Evolutionary conservation across 2,888 invertebrate species (phyloP), one percentile per base, ranked within the genome.

Genomic region (Sphinx pinastri): DNA sequence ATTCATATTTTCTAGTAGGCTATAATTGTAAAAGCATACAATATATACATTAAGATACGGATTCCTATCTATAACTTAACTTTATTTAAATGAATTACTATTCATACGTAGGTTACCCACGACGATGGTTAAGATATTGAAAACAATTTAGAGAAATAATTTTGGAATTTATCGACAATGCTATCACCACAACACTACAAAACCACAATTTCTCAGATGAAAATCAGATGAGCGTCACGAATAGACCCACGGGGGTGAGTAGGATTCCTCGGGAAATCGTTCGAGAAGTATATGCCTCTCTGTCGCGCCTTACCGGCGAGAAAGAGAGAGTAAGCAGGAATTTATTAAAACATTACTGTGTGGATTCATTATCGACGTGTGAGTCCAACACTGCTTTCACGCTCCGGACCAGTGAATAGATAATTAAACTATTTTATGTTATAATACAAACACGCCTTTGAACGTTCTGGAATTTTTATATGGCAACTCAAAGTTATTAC

Each of bases 281-380:
- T 79, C 77, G 74, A 74, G 76, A 71, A 73, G 74, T 72, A 73
- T 19, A 67, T 67, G 60, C 63, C 70, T 75, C 75, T 68, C 69
- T 80, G 70, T 76, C 81, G 68, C 68, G 70, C 75, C 80, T 68
- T 69, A 71, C 76, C 31, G 0, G 73, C 71, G 67, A 72, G 80
- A 90, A 68, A 81, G 79, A 77, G 87, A 87, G n/a, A 68, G 71
- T 70, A 60, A 76, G 71, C 73, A 76, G 75, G 81, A 83, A 83
- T 87, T 87, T 87, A 88, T 88, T 88, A 88, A 88, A 89, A 88
- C 88, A 86, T 88, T 87, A 82, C 78, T 78, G 82, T 79, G 76
- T 81, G 79, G 78, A 79, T 86, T 86, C 83, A 90, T 90, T 91
- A 89, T 86, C 92, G 80, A 84, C 91, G 91, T 91, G 92, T 91